phyloP scores from a whole-genome alignment of 35 echinoderm and acorn worm genomes.

The Hemicentrotus pulcherrimus region DNA sequence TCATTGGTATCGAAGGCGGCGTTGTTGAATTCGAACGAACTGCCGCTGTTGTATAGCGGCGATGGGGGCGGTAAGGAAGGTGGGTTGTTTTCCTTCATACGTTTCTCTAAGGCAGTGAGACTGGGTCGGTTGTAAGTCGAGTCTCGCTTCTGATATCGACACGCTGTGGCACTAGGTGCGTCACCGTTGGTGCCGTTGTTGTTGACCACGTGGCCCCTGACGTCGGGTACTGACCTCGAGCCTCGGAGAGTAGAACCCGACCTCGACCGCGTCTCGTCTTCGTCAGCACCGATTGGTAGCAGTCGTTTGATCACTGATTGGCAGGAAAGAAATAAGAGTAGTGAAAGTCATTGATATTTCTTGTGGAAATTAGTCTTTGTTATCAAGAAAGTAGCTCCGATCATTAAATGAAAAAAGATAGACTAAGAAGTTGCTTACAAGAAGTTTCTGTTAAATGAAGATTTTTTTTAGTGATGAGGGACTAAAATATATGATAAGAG shows the following conservation, averaged over 20 bases:
- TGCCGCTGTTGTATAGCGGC: neutral
- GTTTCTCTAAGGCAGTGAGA: slow-evolving; percentile 22
- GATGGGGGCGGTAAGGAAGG: neutral
- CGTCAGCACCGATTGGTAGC: neutral
- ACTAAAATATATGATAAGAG: no score
- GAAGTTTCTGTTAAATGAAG: no score
- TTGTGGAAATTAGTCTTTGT: no score
- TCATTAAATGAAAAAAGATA: no score
- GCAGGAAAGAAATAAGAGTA: neutral
- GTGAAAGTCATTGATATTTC: neutral
- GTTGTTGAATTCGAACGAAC: slow-evolving; percentile 24
- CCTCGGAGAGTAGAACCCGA: neutral
- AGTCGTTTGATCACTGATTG: neutral
- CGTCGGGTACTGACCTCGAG: neutral
- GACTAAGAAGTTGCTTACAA: no score
- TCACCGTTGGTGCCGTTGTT: neutral
- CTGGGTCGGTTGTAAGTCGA: neutral
- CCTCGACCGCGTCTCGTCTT: slow-evolving; percentile 1
- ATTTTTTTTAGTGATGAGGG: no score
- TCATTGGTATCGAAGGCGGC: slow-evolving; percentile 25
- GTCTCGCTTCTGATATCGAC: slow-evolving; percentile 17
- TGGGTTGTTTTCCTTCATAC: neutral
- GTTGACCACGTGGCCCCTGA: neutral
- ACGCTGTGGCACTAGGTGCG: neutral
- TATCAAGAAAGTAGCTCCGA: no score